Base-by-base conservation (phyloP, 2,888 invertebrate species). In the Pimpla rufipes region DNA sequence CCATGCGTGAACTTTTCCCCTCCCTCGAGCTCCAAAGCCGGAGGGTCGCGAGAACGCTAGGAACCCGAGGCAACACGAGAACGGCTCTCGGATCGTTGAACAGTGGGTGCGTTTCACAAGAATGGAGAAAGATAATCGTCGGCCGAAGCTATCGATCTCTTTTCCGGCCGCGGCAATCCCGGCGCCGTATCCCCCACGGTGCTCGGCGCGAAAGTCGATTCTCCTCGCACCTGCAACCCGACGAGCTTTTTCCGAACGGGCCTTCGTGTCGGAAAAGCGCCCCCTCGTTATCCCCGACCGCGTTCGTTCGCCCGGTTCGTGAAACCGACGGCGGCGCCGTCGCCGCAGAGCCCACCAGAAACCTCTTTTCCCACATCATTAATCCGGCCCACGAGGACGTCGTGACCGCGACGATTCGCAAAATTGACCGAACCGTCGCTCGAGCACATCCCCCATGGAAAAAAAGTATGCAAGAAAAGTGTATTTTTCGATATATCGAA, bases 331-430 rank as follows among this genome's bases (percentile, higher is more conserved):
- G 70, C 64, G 66, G 67, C 76, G 62, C 83, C 55, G 42, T 57
- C 35, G 23, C 16, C 57, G 23, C 45, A 47, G 55, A 29, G 29
- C 29, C 2, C 3, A 2, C 55, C 73, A 67, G 76, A 74, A 84
- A n/a, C n/a, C n/a, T 64, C 70, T 81, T 85, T 83, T 82, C 68
- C 85, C 83, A 84, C 83, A 80, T 85, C 85, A 87, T 85, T 85
- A 87, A 87, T 87, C 79, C 83, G 73, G 68, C 73, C 66, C n/a
- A n/a, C n/a, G 77, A 81, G 77, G 78, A 77, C 71, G 78, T 68
- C 78, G 77, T 81, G 74, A 81, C 80, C 81, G 70, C 83, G 64
- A 18, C 57, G 47, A 70, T 83, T 83, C 76, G 40, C 59, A 29
- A 81, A 84, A 84, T 84, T 84, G 84, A 81, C 84, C 77, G 74